Conservation (phyloP, 2,797 vertebrate genomes). For the Antennarius maculatus region DNA sequence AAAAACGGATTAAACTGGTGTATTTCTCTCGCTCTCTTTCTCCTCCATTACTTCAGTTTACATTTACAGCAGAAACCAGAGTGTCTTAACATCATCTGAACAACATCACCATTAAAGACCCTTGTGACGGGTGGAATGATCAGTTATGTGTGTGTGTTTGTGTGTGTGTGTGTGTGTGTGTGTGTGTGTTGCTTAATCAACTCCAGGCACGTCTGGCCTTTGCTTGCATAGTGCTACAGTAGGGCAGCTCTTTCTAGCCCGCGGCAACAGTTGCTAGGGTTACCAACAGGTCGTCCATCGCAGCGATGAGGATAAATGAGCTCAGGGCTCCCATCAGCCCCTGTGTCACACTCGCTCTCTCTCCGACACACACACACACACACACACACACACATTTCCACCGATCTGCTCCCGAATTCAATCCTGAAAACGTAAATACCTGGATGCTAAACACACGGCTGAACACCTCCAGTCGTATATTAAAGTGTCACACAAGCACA, state of each 20-base stretch:
- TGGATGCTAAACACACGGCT: constrained; percentile 37
- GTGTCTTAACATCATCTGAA: background rate
- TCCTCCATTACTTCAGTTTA: constrained; percentile 17
- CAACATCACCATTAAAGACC: constrained; percentile 40
- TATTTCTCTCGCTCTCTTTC: background rate
- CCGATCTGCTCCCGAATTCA: constrained; percentile 4
- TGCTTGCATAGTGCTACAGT: constrained; percentile 68
- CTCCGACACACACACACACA: constrained; percentile 11
- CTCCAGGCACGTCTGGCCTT: constrained; percentile 54
- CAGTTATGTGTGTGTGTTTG: constrained; percentile 5
- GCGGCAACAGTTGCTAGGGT: constrained; percentile 74
- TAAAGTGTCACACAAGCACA: constrained; percentile 26
- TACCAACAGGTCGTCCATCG: constrained; percentile 63
- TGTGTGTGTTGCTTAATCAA: constrained; percentile 46
- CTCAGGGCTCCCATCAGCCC: constrained; percentile 63
- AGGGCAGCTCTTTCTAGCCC: constrained; percentile 56
- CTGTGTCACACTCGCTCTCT: constrained; percentile 35
- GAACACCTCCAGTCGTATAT: constrained; percentile 29
- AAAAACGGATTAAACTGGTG: too few species aligned
- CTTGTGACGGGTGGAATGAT: constrained; percentile 49
- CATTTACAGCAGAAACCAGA: background rate
- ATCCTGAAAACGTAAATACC: constrained; percentile 47
- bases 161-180: constrained; percentile 16
- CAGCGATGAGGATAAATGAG: constrained; percentile 67
- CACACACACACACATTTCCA: constrained; percentile 14